Evolutionary conservation across 2,113 vertebrate genomes (phyloP).

Genomic region (Puma concolor): DNA sequence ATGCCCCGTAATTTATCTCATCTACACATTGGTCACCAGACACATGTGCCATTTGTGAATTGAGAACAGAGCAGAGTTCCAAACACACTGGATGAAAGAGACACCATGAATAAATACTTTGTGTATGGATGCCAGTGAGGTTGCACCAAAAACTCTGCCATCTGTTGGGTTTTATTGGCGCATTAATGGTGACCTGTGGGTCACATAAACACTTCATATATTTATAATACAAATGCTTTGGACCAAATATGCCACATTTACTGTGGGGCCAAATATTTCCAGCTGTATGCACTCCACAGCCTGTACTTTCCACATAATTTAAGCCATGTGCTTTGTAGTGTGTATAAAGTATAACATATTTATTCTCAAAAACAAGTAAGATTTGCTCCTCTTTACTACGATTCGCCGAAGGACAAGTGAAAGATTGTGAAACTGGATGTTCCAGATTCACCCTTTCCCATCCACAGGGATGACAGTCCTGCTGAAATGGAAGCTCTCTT

Average conservation of each 20-base stretch:
- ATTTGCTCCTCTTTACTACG: constrained; percentile 48
- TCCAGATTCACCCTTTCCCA: not conserved
- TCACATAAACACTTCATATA: not conserved
- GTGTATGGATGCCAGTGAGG: rapidly evolving
- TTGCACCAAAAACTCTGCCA: not conserved
- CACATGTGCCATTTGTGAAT: not conserved
- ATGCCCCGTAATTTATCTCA: not conserved
- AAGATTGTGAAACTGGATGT: not conserved
- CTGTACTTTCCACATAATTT: constrained; percentile 60
- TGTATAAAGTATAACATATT: constrained; percentile 59
- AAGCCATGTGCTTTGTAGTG: constrained; percentile 63
- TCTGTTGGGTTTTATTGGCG: not conserved
- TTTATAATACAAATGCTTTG: constrained; percentile 2
- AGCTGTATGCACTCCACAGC: not conserved
- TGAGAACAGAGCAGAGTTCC: not conserved
- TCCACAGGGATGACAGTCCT: not conserved
- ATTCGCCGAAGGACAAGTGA: not conserved
- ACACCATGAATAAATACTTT: rapidly evolving
- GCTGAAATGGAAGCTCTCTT: not conserved
- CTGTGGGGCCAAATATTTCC: constrained; percentile 37
- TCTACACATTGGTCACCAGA: not conserved
- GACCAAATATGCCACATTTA: constrained; percentile 57
- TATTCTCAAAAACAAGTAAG: constrained; percentile 75
- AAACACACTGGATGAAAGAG: not conserved
- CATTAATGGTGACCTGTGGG: not conserved